Evolutionary conservation across 2,888 invertebrate genomes (phyloP).

Genomic region (Tricholauxania praeusta): DNA sequence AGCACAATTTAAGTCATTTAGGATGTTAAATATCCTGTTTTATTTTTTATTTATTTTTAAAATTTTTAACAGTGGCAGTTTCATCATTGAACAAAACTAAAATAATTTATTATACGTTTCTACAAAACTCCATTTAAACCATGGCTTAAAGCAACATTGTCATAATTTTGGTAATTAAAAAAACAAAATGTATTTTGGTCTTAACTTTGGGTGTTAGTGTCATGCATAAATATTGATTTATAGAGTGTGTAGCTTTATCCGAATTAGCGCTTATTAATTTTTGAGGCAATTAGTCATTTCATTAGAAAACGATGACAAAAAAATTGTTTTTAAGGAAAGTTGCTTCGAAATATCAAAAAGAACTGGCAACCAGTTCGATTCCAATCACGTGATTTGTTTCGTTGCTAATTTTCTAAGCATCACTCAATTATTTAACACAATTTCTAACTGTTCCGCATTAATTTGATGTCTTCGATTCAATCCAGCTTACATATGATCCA

Average conservation of each 20-base stretch:
- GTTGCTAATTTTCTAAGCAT: too few relatives aligned
- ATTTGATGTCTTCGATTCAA: too few relatives aligned
- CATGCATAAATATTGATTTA: constrained; percentile 6
- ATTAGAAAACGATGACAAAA: too few relatives aligned
- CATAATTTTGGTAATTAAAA: constrained; percentile 63
- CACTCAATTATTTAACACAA: too few relatives aligned
- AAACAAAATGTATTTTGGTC: background rate
- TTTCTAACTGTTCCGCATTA: too few relatives aligned
- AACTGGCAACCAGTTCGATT: too few relatives aligned
- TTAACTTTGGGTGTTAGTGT: background rate
- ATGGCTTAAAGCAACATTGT: constrained; percentile 54
- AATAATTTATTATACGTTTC: constrained; percentile 10
- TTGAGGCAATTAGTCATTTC: background rate
- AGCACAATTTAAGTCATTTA: background rate
- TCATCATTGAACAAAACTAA: constrained; percentile 40
- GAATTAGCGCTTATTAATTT: constrained; percentile 6
- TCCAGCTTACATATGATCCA: too few relatives aligned
- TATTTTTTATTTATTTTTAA: constrained; percentile 40
- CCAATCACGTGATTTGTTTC: too few relatives aligned
- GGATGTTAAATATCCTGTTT: background rate
- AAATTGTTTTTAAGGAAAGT: too few relatives aligned
- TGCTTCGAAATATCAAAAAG: too few relatives aligned
- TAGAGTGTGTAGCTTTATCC: background rate
- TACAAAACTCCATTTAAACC: constrained; percentile 6
- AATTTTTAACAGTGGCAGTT: constrained; percentile 43